phyloP scores from a whole-genome alignment of 2,888 invertebrate species.

The Pheosia gnoma region DNA sequence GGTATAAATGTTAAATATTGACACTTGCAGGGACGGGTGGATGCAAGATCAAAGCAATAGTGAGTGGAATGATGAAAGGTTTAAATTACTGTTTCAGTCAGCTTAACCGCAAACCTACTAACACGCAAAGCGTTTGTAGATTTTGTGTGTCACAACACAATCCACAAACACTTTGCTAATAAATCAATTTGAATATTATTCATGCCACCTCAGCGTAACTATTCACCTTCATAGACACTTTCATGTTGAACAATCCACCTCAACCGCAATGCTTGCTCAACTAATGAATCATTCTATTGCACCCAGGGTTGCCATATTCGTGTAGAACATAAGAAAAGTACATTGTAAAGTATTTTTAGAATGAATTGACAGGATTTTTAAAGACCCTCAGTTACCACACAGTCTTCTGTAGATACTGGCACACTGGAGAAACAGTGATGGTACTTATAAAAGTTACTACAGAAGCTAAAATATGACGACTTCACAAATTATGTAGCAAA shows the following conservation, averaged over 20 bases:
- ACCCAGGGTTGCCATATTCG: neutral
- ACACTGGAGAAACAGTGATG: too few relatives aligned
- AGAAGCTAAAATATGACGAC: too few relatives aligned
- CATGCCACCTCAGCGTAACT: slow-evolving; percentile 24
- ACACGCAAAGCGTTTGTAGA: too few relatives aligned
- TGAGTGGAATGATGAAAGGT: too few relatives aligned
- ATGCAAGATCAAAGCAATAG: too few relatives aligned
- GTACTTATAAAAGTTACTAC: too few relatives aligned
- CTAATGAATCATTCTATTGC: slow-evolving; percentile 19
- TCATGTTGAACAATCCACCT: slow-evolving; percentile 9
- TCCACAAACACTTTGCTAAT: neutral
- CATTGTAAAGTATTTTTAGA: neutral
- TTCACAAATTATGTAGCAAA: too few relatives aligned
- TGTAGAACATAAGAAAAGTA: neutral
- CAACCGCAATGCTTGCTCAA: slow-evolving; percentile 25
- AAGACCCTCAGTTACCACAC: too few relatives aligned
- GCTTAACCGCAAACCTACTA: neutral
- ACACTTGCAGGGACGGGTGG: too few relatives aligned
- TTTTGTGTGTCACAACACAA: too few relatives aligned
- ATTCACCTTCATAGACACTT: slow-evolving; percentile 24
- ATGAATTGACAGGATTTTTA: too few relatives aligned
- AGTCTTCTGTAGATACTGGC: neutral
- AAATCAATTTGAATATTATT: slow-evolving; percentile 19
- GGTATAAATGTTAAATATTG: too few relatives aligned
- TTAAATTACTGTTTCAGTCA: neutral